Percentiles rank a stretch among this genome's conserved stretches.
These are phyloP conservation scores for Brachyptera risi DNA, from an alignment of 2,888 invertebrate genomes.

Conservation along the genomic window DNA sequence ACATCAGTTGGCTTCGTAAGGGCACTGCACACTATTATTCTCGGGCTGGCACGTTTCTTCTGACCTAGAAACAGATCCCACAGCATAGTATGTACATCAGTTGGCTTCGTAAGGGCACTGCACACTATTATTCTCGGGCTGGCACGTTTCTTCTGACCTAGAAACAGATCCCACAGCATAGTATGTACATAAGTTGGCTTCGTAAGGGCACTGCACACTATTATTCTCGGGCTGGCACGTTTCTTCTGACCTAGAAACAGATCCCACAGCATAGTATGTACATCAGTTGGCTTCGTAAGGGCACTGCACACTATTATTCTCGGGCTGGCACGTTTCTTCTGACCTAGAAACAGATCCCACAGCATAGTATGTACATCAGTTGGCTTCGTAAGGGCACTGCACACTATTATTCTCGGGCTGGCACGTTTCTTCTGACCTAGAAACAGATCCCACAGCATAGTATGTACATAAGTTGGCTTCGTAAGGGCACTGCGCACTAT, in stretches of 20 bases:
- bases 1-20: background rate
- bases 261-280: no score
- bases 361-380: no score
- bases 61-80: background rate
- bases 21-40: background rate
- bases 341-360: background rate
- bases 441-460: no score
- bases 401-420: background rate
- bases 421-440: background rate
- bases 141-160: background rate
- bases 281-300: background rate
- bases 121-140: background rate
- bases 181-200: no score
- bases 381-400: background rate
- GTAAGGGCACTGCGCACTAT: background rate
- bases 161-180: no score
- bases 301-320: background rate
- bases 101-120: background rate
- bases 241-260: background rate
- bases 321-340: background rate
- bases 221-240: background rate
- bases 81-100: no score
- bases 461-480: no score
- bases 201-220: background rate
- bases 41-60: background rate